Conservation (phyloP, 2,797 vertebrate species). For the Rhincodon typus region DNA sequence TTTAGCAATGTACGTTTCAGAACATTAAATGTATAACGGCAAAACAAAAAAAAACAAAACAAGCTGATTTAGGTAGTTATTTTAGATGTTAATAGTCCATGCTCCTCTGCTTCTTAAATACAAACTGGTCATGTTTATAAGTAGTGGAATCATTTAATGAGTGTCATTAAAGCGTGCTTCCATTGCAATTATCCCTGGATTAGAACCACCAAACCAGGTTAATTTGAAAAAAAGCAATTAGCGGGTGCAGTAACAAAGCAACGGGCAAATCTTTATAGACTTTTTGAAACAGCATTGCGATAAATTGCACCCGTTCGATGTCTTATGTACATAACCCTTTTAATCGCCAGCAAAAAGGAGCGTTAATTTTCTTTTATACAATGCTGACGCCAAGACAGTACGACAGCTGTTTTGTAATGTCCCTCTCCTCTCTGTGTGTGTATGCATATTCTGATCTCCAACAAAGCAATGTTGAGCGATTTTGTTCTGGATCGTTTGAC, state of each 20-base stretch:
- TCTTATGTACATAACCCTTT: background rate
- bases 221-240: conserved; percentile 38
- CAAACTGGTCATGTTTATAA: conserved; percentile 25
- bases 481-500: background rate
- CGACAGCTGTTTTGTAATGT: conserved; percentile 6
- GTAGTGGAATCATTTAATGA: conserved; percentile 38
- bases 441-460: background rate
- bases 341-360: conserved; percentile 26
- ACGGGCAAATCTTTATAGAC: conserved; percentile 32
- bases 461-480: conserved; percentile 18
- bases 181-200: conserved; percentile 39
- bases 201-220: conserved; percentile 38
- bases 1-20: background rate
- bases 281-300: conserved; percentile 17
- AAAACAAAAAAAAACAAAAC: background rate
- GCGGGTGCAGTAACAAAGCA: conserved; percentile 30
- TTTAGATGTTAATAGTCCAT: conserved; percentile 37
- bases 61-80: conserved; percentile 26
- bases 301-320: conserved; percentile 30
- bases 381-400: conserved; percentile 12
- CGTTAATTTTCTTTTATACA: conserved; percentile 2
- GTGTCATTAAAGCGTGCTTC: conserved; percentile 39
- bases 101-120: conserved; percentile 37
- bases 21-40: conserved; percentile 24
- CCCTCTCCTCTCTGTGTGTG: background rate